Conservation (phyloP, 2,797 vertebrate species). For the Chloroceryle inda region DNA sequence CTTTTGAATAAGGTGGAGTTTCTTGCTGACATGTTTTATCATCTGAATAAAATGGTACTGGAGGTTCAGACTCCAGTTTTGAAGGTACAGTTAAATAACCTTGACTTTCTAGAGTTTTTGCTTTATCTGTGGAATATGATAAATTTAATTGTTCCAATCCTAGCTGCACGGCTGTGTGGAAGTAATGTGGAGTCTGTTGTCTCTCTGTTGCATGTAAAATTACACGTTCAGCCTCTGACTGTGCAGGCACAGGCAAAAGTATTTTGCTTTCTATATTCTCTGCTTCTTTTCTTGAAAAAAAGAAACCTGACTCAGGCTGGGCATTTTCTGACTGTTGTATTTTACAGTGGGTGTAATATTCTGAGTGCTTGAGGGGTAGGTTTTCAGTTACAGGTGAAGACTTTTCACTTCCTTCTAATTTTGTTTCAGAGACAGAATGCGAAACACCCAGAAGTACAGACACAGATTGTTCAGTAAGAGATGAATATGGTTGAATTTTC, state of each 20-base stretch:
- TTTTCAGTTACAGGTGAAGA: not conserved
- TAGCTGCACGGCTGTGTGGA: conserved; percentile 54
- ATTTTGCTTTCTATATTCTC: not conserved
- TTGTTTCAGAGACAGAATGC: not conserved
- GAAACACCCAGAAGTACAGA: not conserved
- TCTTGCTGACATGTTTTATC: conserved; percentile 34
- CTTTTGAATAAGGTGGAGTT: not conserved
- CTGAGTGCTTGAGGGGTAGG: not conserved
- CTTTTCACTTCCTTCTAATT: not conserved
- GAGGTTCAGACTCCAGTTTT: not conserved
- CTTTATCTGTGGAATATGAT: conserved; percentile 36
- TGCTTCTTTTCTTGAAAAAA: not conserved
- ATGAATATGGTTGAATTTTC: not conserved
- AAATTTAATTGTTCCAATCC: conserved; percentile 65
- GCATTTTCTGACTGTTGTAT: not conserved
- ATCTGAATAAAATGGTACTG: not conserved
- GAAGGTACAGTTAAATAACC: conserved; percentile 65
- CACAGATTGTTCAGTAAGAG: not conserved
- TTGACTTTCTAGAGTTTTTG: conserved; percentile 49
- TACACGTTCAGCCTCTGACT: not conserved
- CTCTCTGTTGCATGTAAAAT: conserved; percentile 34
- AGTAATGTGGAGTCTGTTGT: not conserved
- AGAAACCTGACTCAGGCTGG: not conserved
- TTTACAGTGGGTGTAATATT: not conserved
- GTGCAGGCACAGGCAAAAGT: not conserved